A percentile compares a stretch with the other conserved stretches of the same genome.
These are phyloP conservation scores for Dreissena polymorpha DNA, from an alignment of 1,140 invertebrate species.

Conservation along the genomic window DNA sequence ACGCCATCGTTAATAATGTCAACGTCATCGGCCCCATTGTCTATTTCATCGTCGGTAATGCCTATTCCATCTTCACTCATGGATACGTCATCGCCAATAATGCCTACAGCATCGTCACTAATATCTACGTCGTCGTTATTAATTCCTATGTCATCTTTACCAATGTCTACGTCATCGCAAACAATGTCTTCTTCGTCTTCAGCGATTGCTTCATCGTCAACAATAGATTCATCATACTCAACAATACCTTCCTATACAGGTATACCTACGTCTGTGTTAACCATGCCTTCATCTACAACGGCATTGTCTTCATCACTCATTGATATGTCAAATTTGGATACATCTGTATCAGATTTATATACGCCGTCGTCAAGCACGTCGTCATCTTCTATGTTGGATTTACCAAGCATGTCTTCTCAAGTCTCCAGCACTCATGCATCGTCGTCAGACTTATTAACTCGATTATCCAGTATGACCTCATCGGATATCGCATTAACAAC, in stretches of 20 bases:
- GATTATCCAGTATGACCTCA: neutral
- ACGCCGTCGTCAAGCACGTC: no score
- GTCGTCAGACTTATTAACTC: neutral
- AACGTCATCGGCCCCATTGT: neutral
- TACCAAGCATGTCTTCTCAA: no score
- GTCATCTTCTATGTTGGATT: no score
- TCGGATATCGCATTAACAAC: neutral
- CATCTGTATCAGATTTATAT: no score
- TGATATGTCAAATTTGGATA: no score
- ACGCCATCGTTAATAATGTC: neutral
- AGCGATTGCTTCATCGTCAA: neutral
- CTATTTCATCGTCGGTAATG: neutral
- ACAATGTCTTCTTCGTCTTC: neutral
- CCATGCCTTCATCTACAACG: no score
- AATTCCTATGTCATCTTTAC: neutral
- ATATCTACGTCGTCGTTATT: neutral
- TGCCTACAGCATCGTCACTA: neutral
- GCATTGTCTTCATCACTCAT: no score
- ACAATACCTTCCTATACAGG: no score
- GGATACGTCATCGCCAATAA: neutral
- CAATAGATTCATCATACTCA: neutral
- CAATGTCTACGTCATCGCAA: neutral
- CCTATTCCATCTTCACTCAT: neutral
- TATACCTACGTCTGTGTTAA: no score
- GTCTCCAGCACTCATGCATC: no score